A percentile compares a stretch with the other conserved stretches of the same genome.
phyloP scores from a whole-genome alignment of 2,113 vertebrate genomes.

The Cheilinus undulatus region DNA sequence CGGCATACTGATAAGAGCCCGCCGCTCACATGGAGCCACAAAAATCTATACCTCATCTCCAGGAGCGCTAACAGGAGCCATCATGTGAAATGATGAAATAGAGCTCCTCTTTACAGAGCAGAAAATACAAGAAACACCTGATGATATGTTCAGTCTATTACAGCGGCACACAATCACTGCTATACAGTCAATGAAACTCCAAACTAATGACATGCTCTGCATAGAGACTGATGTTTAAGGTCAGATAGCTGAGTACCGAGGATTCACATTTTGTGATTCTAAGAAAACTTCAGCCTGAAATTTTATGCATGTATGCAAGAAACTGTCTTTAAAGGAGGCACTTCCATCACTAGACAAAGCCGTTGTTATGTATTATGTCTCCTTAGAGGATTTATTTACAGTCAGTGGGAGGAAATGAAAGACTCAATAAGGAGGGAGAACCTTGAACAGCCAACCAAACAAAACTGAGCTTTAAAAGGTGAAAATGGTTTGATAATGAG shows the following conservation, averaged over 20 bases:
- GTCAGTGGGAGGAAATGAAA: background rate
- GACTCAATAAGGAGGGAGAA: background rate
- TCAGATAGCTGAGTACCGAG: too few relatives aligned
- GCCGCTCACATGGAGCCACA: conserved; percentile 27
- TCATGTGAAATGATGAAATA: conserved; percentile 1
- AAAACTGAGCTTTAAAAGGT: too few relatives aligned
- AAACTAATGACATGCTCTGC: background rate
- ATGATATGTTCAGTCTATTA: background rate
- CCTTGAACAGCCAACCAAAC: conserved; percentile 18
- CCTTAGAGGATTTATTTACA: conserved; percentile 21
- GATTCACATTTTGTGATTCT: background rate
- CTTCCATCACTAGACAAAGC: background rate
- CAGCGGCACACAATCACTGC: background rate
- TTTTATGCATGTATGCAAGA: background rate
- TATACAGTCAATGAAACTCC: too few relatives aligned
- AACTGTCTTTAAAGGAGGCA: background rate
- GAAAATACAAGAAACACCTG: background rate
- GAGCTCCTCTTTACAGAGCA: background rate
- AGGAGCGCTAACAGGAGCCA: conserved; percentile 30
- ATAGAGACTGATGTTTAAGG: too few relatives aligned
- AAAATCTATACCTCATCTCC: conserved; percentile 61
- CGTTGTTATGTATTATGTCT: background rate
- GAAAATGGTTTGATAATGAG: too few relatives aligned
- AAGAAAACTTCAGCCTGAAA: background rate
- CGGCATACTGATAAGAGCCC: conserved; percentile 54